Conservation (phyloP, 2,797 vertebrate genomes). For the Nyctalus aviator region DNA sequence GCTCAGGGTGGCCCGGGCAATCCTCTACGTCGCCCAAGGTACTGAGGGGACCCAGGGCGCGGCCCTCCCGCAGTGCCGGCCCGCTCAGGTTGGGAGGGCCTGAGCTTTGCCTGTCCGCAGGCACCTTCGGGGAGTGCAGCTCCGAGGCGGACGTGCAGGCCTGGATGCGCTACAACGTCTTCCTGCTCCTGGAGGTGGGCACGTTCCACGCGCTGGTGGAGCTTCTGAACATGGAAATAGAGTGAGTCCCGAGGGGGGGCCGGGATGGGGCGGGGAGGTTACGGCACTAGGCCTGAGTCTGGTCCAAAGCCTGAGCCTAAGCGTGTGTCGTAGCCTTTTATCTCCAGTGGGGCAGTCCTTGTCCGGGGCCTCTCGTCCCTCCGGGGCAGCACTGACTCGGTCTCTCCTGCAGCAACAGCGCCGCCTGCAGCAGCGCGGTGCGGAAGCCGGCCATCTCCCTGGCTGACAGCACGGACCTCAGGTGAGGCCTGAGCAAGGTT, state of each 20-base stretch:
- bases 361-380: not conserved
- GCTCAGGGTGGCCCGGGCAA: constrained; percentile 94
- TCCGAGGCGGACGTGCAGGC: constrained; percentile 95
- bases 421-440: constrained; percentile 97
- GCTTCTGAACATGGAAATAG: constrained; percentile 99
- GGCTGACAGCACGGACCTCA: constrained; percentile 98
- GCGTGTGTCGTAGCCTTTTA: not conserved
- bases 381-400: constrained; percentile 23
- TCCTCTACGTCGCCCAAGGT: constrained; percentile 99
- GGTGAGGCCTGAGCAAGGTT: constrained; percentile 82
- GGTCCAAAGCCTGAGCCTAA: not conserved
- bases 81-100: not conserved
- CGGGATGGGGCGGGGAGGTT: not conserved
- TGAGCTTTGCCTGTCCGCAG: constrained; percentile 84
- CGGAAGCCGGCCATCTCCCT: constrained; percentile 98
- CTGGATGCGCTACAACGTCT: constrained; percentile 98
- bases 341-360: not conserved
- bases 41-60: not conserved
- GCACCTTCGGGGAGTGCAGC: constrained; percentile 95
- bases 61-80: not conserved
- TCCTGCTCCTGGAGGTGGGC: constrained; percentile 96
- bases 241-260: constrained; percentile 88
- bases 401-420: constrained; percentile 93
- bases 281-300: not conserved
- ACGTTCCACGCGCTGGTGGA: constrained; percentile 97